Percentiles rank a stretch among this genome's conserved stretches.
phyloP scores from a whole-genome alignment of 2,797 vertebrate species.

The Dicrostonyx torquatus region DNA sequence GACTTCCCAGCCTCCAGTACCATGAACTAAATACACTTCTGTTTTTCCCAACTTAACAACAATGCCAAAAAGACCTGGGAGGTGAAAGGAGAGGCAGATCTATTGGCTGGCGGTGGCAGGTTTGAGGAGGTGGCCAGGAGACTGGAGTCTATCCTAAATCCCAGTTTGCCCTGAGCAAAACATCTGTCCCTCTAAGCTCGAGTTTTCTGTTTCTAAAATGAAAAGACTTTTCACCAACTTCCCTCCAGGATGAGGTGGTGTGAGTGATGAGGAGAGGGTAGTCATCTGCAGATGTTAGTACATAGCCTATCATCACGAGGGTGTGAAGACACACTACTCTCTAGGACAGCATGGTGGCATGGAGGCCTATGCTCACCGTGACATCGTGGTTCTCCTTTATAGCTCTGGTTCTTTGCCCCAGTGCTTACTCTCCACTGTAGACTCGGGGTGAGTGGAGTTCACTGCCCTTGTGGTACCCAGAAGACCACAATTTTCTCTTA shows the following conservation, averaged over 20 bases:
- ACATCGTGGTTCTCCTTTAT: accelerated
- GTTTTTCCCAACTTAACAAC: not conserved
- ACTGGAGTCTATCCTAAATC: not conserved
- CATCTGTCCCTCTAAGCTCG: not conserved
- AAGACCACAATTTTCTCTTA: not conserved
- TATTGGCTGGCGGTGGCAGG: not conserved
- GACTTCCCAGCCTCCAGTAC: not conserved
- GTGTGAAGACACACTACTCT: not conserved
- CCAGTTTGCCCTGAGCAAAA: not conserved
- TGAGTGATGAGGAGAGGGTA: accelerated
- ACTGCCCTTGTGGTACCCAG: not conserved
- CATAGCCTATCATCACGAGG: not conserved
- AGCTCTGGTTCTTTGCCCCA: not conserved
- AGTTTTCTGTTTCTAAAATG: not conserved
- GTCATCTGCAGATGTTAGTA: not conserved
- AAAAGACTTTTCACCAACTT: not conserved
- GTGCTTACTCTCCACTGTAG: not conserved
- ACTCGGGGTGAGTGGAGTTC: not conserved
- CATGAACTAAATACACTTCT: not conserved
- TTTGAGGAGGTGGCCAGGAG: too few species aligned
- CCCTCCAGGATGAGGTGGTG: not conserved
- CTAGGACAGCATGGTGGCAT: not conserved
- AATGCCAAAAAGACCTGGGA: not conserved
- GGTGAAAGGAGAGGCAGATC: not conserved
- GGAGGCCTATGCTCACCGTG: not conserved